Evolutionary conservation across 1,140 invertebrate genomes (phyloP).

Genomic region (Psilanteris sp.): DNA sequence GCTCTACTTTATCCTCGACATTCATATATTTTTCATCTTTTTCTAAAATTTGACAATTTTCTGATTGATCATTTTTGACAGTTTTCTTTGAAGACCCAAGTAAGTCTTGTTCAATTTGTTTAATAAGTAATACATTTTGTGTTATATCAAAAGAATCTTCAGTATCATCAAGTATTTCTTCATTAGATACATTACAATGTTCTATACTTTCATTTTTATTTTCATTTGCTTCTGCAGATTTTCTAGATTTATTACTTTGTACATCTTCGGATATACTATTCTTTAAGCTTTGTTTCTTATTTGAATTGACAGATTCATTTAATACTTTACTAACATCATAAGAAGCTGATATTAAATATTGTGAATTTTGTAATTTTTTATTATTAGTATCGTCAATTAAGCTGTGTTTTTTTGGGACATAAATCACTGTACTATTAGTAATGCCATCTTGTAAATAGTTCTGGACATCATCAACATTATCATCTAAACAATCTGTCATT

Average conservation of each 20-base stretch:
- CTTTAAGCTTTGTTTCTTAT: neutral
- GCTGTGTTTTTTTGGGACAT: neutral
- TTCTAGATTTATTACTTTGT: neutral
- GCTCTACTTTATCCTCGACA: too few relatives aligned
- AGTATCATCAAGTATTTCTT: neutral
- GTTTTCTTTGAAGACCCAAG: constrained; percentile 13
- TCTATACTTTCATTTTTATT: neutral
- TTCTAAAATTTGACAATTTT: too few relatives aligned
- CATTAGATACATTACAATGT: neutral
- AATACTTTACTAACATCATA: too few relatives aligned
- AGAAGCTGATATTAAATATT: constrained; percentile 9
- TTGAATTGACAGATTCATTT: neutral
- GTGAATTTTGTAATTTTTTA: constrained; percentile 11
- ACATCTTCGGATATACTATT: neutral
- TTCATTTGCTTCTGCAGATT: neutral
- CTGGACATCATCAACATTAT: constrained; percentile 16
- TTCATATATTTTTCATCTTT: neutral
- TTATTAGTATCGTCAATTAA: neutral
- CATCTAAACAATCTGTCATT: neutral
- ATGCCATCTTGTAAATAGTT: constrained; percentile 16
- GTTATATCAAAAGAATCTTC: constrained; percentile 38
- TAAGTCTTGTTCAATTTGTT: constrained; percentile 48
- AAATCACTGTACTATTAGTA: neutral
- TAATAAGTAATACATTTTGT: constrained; percentile 26
- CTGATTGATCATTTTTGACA: too few relatives aligned